Conservation (phyloP, 2,113 vertebrate genomes). For the Ammodramus savannarum region DNA sequence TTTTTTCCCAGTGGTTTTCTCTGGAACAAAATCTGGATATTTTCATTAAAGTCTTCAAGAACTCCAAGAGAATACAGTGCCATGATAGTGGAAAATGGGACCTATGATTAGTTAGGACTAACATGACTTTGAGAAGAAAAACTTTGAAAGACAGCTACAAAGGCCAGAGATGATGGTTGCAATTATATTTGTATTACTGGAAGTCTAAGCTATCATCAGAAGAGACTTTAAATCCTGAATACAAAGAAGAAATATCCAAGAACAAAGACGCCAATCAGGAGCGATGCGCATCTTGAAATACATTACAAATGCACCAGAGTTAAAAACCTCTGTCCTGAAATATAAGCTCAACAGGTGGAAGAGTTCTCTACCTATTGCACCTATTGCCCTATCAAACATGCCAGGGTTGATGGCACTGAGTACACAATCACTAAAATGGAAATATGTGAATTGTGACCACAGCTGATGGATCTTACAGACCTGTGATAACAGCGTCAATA, state of each 20-base stretch:
- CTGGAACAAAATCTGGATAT: not conserved
- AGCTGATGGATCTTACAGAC: not conserved
- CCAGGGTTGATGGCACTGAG: not conserved
- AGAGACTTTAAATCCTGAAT: not conserved
- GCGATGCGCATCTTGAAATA: not conserved
- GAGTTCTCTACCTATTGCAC: not conserved
- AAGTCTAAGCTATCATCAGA: not conserved
- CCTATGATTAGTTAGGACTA: not conserved
- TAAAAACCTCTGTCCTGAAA: not conserved
- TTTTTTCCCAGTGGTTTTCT: not conserved
- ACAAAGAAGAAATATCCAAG: not conserved
- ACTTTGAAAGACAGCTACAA: not conserved
- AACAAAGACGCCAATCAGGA: not conserved
- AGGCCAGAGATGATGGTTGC: not conserved
- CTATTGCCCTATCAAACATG: not conserved
- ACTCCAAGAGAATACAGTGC: not conserved
- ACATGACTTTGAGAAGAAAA: not conserved
- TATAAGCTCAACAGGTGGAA: not conserved
- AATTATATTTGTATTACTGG: not conserved
- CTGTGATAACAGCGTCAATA: not conserved
- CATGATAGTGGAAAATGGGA: not conserved
- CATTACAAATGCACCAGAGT: not conserved
- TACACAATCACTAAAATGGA: not conserved
- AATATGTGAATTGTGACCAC: not conserved
- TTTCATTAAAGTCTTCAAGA: not conserved